Evolutionary conservation across 30 jellyfish, hydroid and myxozoan species (phyloP), one percentile per base, ranked within the genome.

Genomic region (Phacellophora camtschatica): DNA sequence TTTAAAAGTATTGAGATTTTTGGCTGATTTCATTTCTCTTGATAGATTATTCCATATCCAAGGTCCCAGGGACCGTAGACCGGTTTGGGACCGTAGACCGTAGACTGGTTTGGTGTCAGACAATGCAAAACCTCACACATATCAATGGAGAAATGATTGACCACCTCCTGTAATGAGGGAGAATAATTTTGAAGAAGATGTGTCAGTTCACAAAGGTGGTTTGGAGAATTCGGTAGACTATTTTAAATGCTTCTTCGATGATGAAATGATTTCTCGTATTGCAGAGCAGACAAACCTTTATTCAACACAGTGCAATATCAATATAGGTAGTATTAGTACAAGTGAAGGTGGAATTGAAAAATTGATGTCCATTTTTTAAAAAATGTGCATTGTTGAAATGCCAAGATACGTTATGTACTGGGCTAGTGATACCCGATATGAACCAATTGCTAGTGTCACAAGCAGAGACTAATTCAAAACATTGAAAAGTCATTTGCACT

Each of bases 281-380:
- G 82, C 68, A 23, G 89, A 76, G 19, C 84, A 76, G 22, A 76
- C 89, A 29, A 55, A 76, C 30, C 54, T 76, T 46, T 76, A 76
- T 76, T 32, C 69, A 9, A 36, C 36, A 59, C 89, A 55, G 24
- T 56, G 89, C 36, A 36, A 55, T 76, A 13, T 76, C 10, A 30
- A 19, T 12, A 55, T 15, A 31, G 89, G 89, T 16, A 35, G 73
- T 22, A 59, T 76, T 61, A 46, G 71, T 9, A 76, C 89, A 12
- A 37, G 33, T 12, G 32, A 55, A 50, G 22, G 29, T 13, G 89
- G 30, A 70, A 43, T 61, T 11, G 82, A 76, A 61, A 35, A 48
- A 73, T 73, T 69, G 43, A 73, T 39, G 30, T 69, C 83, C 37
- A 43, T 46, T 33, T 69, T 36, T 46, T 45, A 27, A 25, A 63